These are phyloP conservation scores for Anarsia innoxiella DNA, from an alignment of 2,888 invertebrate genomes.

Conservation along the genomic window DNA sequence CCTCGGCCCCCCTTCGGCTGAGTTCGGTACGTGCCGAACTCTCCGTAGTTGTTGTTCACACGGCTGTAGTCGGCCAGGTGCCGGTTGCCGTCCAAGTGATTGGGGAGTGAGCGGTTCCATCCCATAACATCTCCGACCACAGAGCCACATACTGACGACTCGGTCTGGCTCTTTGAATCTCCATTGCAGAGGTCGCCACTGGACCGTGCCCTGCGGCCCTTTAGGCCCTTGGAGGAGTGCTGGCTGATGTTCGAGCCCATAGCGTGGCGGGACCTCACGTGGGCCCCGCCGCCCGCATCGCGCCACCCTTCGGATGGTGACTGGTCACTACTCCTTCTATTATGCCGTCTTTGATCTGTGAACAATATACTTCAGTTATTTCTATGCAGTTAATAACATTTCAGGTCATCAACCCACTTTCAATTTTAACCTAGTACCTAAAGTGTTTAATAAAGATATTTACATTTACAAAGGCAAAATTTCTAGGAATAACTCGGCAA, in stretches of 20 bases:
- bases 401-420: too few species aligned
- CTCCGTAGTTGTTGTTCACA: conserved; percentile 75
- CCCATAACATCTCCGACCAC: conserved; percentile 70
- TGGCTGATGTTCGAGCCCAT: conserved; percentile 89
- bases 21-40: conserved; percentile 58
- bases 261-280: conserved; percentile 67
- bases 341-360: conserved; percentile 39
- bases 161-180: conserved; percentile 65
- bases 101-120: conserved; percentile 78
- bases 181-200: conserved; percentile 84
- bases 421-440: too few species aligned
- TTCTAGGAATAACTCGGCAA: too few species aligned
- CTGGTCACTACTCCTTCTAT: conserved; percentile 29
- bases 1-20: conserved; percentile 66
- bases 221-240: conserved; percentile 82
- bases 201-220: conserved; percentile 82
- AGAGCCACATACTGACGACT: conserved; percentile 68
- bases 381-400: too few species aligned
- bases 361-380: too few species aligned
- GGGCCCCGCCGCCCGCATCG: conserved; percentile 64
- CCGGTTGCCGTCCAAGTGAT: conserved; percentile 79
- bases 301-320: conserved; percentile 37
- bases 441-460: too few species aligned
- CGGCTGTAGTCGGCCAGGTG: conserved; percentile 72
- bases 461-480: too few species aligned